Percentiles rank a stretch among this genome's conserved stretches.
phyloP scores from a whole-genome alignment of 2,797 vertebrate genomes.

The Phoxinus dragarum region DNA sequence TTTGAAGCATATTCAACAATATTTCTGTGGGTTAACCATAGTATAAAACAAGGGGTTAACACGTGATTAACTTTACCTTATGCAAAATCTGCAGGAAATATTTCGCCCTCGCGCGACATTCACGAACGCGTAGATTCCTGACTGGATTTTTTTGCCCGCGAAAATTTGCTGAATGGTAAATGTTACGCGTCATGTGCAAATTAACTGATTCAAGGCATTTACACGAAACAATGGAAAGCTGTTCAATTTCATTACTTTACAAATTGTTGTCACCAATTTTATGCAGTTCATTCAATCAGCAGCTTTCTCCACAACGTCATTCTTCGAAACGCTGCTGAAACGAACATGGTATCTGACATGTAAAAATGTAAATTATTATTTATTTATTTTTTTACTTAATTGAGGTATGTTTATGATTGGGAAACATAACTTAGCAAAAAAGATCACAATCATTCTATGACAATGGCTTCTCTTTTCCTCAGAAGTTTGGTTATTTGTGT shows the following conservation, averaged over 20 bases:
- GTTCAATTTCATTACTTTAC: not conserved
- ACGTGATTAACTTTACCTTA: not conserved
- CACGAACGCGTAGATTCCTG: not conserved
- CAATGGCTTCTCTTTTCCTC: not conserved
- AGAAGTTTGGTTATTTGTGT: not conserved
- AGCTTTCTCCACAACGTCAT: no score
- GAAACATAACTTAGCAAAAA: not conserved
- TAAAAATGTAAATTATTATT: not conserved
- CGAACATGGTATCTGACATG: not conserved
- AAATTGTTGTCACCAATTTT: not conserved
- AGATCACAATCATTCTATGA: conserved; percentile 7
- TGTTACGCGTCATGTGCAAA: not conserved
- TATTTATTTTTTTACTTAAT: not conserved
- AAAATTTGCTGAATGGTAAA: not conserved
- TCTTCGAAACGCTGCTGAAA: not conserved
- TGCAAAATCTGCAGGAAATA: not conserved
- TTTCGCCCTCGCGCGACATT: not conserved
- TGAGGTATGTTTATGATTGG: not conserved
- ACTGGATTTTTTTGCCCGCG: not conserved
- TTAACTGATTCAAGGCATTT: no score
- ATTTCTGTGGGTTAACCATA: not conserved
- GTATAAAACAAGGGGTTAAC: not conserved
- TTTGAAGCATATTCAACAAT: not conserved
- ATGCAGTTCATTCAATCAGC: not conserved
- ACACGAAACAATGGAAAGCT: not conserved